Evolutionary conservation across 1,140 invertebrate species (phyloP).

Genomic region (Stenopsyche tienmushanensis): DNA sequence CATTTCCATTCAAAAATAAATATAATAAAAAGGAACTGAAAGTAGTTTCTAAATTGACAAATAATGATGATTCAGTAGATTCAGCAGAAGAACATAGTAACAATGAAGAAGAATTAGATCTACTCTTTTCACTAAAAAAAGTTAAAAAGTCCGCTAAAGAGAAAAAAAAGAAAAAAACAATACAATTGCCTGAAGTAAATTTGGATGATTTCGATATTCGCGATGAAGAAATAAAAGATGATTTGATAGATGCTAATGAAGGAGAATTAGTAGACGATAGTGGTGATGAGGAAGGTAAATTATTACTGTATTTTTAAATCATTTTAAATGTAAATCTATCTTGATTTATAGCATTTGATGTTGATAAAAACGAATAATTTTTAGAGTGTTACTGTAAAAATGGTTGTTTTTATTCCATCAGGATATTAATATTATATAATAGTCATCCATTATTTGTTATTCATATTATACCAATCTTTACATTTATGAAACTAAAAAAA

Average conservation of each 20-base stretch:
- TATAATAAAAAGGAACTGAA: conserved; percentile 43
- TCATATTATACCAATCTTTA: too few species aligned
- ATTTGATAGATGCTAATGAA: conserved; percentile 53
- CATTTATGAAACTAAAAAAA: too few species aligned
- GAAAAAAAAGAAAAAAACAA: conserved; percentile 56
- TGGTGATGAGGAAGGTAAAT: conserved; percentile 37
- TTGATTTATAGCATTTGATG: too few species aligned
- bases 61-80: conserved; percentile 1
- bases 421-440: too few species aligned
- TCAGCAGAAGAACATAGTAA: conserved; percentile 2
- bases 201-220: conserved; percentile 64
- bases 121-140: conserved; percentile 48
- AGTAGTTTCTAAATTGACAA: too few species aligned
- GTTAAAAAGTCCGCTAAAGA: conserved; percentile 58
- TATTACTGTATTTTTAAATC: too few species aligned
- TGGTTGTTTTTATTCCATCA: background rate
- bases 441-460: too few species aligned
- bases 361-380: background rate
- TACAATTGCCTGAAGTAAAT: conserved; percentile 60
- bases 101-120: conserved; percentile 43
- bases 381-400: background rate
- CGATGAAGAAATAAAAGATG: conserved; percentile 60
- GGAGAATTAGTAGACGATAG: conserved; percentile 47
- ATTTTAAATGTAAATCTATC: too few species aligned
- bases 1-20: conserved; percentile 57